Evolutionary conservation across 1,140 invertebrate genomes (phyloP), one percentile per base, ranked within the genome.

Genomic region (Liolophura sinensis): DNA sequence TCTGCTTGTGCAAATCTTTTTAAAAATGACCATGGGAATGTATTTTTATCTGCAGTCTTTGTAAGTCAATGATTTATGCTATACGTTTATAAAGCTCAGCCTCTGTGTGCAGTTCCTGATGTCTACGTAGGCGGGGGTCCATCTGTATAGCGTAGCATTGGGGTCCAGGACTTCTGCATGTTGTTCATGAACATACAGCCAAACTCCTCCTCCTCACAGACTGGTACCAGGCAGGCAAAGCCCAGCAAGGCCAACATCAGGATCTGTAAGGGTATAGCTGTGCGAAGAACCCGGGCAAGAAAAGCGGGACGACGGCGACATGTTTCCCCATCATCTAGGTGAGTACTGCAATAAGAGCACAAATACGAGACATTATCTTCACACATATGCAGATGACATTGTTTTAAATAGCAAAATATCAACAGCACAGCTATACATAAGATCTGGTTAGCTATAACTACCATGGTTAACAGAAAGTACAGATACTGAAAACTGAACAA

Each of bases 241-340:
- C 94, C 94, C 73, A 97, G 87, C 73, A 97, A 87, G 64, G 97
- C 86, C 73, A 96, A 86, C 87, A 96, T 91, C 68, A 97, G 84
- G 48, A 93, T 92, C 85, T 95, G 93, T 78, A 98, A 93, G 40
- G 95, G 95, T 67, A 97, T 85, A 16, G 94, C 95, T 48, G 94
- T 92, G 78, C 93, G 88, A 65, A 95, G 87, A 63, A 96, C 95
- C 77, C 95, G 89, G 67, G 91, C 89, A 76, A 96, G 87, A 88
- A 95, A 95, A 55, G 90, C 90, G 90, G 71, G 92, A 90, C 76
- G 54, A 24, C 68, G 51, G 6, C 24, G 20, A 0, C 47, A 24
- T 51, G 7, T 54, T 7, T 18, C 27, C 15, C 5, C 20, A 7
- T 31, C n/a, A 22, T 20, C 20, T 1, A 31, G n/a, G 56, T 1